Evolutionary conservation across 2,797 vertebrate genomes (phyloP).

Genomic region (Coccyzus lansbergi): DNA sequence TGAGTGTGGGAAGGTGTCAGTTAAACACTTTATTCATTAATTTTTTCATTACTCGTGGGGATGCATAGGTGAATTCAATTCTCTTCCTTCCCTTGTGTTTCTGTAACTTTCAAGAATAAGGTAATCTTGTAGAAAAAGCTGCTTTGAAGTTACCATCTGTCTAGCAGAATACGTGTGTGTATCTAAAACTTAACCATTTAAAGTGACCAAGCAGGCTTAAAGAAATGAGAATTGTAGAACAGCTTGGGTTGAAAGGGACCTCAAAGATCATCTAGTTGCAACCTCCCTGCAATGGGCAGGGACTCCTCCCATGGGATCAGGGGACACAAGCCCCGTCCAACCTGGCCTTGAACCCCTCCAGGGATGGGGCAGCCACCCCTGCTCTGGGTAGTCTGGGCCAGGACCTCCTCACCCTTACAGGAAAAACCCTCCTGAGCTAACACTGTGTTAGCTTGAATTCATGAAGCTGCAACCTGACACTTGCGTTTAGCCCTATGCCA

Average conservation of each 20-base stretch:
- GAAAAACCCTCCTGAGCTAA: neutral
- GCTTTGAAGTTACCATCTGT: neutral
- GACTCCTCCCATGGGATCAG: too few species aligned
- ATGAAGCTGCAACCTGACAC: rapidly evolving
- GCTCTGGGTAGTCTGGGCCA: too few species aligned
- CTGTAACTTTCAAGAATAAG: neutral
- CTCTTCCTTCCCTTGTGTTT: neutral
- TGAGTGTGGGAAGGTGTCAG: neutral
- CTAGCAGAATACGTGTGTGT: rapidly evolving
- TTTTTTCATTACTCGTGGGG: neutral
- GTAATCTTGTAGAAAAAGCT: neutral
- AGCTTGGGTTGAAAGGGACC: too few species aligned
- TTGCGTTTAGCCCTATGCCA: neutral
- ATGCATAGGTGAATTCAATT: neutral
- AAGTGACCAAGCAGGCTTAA: neutral
- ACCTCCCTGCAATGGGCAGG: too few species aligned
- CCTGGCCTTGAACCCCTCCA: too few species aligned
- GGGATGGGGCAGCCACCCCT: too few species aligned
- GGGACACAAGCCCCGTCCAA: too few species aligned
- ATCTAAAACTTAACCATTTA: neutral
- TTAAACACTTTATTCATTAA: neutral
- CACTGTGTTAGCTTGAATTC: too few species aligned
- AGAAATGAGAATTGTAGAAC: neutral
- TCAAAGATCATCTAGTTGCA: too few species aligned
- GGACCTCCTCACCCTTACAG: too few species aligned